phyloP scores from a whole-genome alignment of 2,113 vertebrate species.

The Zosterops borbonicus region DNA sequence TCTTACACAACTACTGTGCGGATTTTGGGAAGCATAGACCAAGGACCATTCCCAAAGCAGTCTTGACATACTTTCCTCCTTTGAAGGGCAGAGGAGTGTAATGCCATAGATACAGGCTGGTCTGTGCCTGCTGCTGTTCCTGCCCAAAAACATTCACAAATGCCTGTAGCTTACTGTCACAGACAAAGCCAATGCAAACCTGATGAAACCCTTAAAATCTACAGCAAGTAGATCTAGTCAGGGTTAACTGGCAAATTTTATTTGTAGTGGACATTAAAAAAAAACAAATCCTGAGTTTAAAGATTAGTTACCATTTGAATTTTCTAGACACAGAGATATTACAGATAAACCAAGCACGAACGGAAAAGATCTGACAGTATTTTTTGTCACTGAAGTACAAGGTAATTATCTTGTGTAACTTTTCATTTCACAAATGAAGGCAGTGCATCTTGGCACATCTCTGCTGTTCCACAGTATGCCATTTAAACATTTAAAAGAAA shows the following conservation, averaged over 20 bases:
- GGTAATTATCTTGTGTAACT: constrained; percentile 54
- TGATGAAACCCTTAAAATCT: background rate
- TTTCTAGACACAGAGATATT: constrained; percentile 20
- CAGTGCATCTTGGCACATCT: background rate
- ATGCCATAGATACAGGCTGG: background rate
- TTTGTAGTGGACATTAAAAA: constrained; percentile 39
- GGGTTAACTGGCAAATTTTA: constrained; percentile 15
- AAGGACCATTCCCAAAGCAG: background rate
- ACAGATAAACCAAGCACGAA: background rate
- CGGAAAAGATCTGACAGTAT: constrained; percentile 16
- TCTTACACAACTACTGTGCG: background rate
- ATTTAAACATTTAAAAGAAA: constrained; percentile 31
- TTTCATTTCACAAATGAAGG: constrained; percentile 47
- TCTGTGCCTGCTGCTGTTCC: background rate
- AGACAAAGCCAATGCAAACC: background rate
- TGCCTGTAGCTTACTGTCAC: background rate
- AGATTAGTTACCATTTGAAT: constrained; percentile 24
- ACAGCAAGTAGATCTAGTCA: constrained; percentile 5
- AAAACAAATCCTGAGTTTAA: background rate
- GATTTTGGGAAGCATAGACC: background rate
- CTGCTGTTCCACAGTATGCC: background rate
- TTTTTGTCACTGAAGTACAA: constrained; percentile 40
- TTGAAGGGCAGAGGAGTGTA: background rate
- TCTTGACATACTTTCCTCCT: background rate
- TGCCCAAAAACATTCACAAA: background rate